Evolutionary conservation across 2,888 invertebrate species (phyloP), one percentile per base, ranked within the genome.

Genomic region (Gisinianus flammeolus): DNA sequence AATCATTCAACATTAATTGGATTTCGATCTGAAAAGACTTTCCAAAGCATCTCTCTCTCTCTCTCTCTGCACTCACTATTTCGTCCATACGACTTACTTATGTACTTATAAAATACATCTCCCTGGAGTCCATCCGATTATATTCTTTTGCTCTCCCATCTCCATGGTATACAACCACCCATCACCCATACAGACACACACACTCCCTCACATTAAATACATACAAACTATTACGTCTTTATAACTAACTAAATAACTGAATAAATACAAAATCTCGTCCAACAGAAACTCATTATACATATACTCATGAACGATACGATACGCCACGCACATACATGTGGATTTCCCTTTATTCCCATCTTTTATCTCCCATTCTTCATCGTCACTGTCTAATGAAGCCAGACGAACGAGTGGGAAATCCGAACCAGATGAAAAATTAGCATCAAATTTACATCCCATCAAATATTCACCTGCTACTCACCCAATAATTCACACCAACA

Each of bases 1-100:
- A 85, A 85, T 84, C 84, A 83, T 83, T 81, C 82, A 82, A 82
- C 82, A 83, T 85, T 85, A 85, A 85, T 83, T 85, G 85, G 85
- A 83, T 83, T 83, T 83, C 80, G 82, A 83, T 82, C 82, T 81
- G 80, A 58, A 31, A 54, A 58, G 58, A 24, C 69, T 58, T 24
- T 70, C 76, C 56, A 24, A 26, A 68, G 58, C 35, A 33, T 28
- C 24, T 69, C 58, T 4, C 28, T 30, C 54, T 31, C 72, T 72
- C 26, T 24, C 54, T 58, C 58, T 2, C 22, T 58, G 2, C 35
- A 31, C 44, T 35, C 69, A 35, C 12, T 35, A 24, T 24, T 10
- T 35, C 12, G 19, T 68, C 10, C 35, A 35, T 28, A 16, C 12
- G 5, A n/a, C 56, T 10, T 56, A 2, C 22, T 24, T 2, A 8